Base-by-base conservation (phyloP, 2,113 vertebrate species). In the Gymnocephalus cernua region DNA sequence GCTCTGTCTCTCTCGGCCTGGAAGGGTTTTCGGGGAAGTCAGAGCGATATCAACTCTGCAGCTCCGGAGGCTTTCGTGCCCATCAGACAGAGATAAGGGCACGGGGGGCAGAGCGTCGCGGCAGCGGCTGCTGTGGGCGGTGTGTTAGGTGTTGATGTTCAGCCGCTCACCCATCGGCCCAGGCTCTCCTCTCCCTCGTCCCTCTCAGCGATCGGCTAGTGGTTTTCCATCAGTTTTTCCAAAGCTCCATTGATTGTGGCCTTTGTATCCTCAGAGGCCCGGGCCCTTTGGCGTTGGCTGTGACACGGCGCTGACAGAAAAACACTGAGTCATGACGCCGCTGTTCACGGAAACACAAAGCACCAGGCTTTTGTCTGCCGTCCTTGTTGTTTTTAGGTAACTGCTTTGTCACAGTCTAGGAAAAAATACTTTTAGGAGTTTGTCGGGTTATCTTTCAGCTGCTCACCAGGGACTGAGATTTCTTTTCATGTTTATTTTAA, bases 191-290 rank as follows among this genome's bases (percentile, higher is more conserved):
- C 78, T 74, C 76, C 82, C 84, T 83, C 80, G 16, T 74, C 84
- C 78, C 85, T 79, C 90, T 85, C 86, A 48, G 77, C 65, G 79
- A 82, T 75, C 65, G n/a, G 76, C 84, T 53, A 74, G 83, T 89
- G 91, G 89, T 91, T 92, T 91, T 91, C 92, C 93, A 93, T 93
- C 86, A 77, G 91, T 94, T 94, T 95, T 93, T 94, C 93, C 93
- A 93, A 82, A 92, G 91, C 83, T 67, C 73, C 82, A 94, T 93
- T 88, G 94, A 94, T 94, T 88, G 29, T 56, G 72, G 85, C 86
- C 77, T 88, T 89, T 86, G 85, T 89, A 66, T 84, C 45, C 45
- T 87, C 35, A 10, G 83, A 80, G 88, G 80, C 86, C 80, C 65
- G 65, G 84, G 74, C 79, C 88, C 76, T 85, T 61, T 82, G 88